Percentiles rank a stretch among this genome's conserved stretches.
Evolutionary conservation across 1,140 invertebrate species (phyloP).

Genomic region (Antheraea pernyi): DNA sequence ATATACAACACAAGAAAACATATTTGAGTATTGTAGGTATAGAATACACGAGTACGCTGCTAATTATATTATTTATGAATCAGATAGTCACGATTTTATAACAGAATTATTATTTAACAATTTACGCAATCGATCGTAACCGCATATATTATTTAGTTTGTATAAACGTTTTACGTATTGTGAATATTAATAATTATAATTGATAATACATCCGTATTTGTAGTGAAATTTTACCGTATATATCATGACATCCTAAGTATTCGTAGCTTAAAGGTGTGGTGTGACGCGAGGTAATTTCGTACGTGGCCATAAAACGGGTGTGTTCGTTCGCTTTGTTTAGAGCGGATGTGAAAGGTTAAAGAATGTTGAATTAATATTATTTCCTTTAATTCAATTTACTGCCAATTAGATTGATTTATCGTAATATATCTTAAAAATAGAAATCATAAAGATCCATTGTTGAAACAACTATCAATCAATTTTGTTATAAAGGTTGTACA

Average conservation of each 20-base stretch:
- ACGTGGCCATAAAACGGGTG: constrained; percentile 32
- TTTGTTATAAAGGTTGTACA: too few species aligned
- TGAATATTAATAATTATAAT: constrained; percentile 16
- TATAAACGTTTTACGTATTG: background rate
- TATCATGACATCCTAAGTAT: constrained; percentile 21
- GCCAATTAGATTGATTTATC: background rate
- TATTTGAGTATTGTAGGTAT: background rate
- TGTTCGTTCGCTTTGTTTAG: constrained; percentile 9
- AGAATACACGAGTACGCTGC: background rate
- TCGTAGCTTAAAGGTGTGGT: constrained; percentile 4
- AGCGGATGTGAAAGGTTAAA: constrained; percentile 9
- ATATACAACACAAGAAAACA: too few species aligned
- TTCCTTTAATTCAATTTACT: background rate
- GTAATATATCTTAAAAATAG: background rate
- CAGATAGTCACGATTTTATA: constrained; percentile 6
- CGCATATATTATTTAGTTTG: constrained; percentile 5
- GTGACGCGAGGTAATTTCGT: constrained; percentile 26
- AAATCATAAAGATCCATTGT: too few species aligned
- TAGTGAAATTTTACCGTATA: constrained; percentile 49
- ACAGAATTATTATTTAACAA: constrained; percentile 12
- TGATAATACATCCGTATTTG: constrained; percentile 8
- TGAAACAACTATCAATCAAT: too few species aligned
- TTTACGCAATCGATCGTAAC: constrained; percentile 21
- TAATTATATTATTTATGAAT: background rate
- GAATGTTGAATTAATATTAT: background rate